Evolutionary conservation across 2,888 invertebrate genomes (phyloP), one percentile per base, ranked within the genome.

Genomic region (Cenopis cana): DNA sequence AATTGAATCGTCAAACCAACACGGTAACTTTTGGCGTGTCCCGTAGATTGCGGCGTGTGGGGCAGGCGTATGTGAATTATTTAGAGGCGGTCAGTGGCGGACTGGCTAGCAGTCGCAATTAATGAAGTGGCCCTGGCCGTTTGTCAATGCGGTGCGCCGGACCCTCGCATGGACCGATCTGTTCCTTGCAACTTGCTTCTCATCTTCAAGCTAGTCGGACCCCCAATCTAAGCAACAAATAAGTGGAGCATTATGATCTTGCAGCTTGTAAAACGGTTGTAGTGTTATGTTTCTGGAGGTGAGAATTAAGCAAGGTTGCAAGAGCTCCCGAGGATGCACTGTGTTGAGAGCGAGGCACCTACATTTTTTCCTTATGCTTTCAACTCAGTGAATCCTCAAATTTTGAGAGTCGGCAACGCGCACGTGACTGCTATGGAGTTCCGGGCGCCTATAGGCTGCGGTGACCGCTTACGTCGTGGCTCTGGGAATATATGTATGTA

Each of bases 71-170:
- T 86, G 90, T 89, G 89, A 90, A 91, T 92, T 91, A 93, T 93
- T 91, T 89, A 91, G 87, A 89, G 86, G 87, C 85, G 89, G 90
- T 84, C 82, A 85, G 83, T 84, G 85, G 86, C 81, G 86, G 85
- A 87, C 84, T 87, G 86, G 84, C 82, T 86, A 87, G 83, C 46
- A 46, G 46, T 46, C 46, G 46, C 90, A 90, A 92, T 91, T 93
- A 93, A 91, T 92, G 90, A 89, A 91, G 88, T 89, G 87, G 86
- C 84, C 85, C 84, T 79, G 88, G 88, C 87, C 89, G 89, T 91
- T 92, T 91, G 90, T 91, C 91, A 92, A 89, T 88, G 86, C 82
- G 87, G 84, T 61, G 55, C 59, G 57, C 80, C 82, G 82, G 81
- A 81, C 83, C 85, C 85, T 82, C 82, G 82, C 83, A 82, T 85